Conservation (phyloP, 1,140 invertebrate genomes). For the Kradibia gibbosae region DNA sequence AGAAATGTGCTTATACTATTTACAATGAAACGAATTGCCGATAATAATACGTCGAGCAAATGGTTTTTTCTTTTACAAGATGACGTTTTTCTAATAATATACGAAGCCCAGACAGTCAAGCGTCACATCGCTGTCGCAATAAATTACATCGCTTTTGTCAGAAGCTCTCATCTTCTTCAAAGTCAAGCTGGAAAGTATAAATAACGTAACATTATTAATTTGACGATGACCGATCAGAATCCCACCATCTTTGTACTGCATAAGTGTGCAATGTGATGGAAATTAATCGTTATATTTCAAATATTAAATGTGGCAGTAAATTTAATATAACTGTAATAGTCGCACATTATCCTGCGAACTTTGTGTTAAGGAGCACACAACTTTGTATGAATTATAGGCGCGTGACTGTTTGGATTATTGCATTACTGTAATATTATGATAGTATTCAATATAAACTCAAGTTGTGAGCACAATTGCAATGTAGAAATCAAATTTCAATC, state of each 20-base stretch:
- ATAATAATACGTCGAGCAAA: slow-evolving; percentile 11
- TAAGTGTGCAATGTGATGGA: neutral
- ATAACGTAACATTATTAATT: too few species aligned
- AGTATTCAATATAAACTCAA: neutral
- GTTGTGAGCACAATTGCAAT: neutral
- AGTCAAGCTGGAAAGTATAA: too few species aligned
- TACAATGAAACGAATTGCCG: neutral
- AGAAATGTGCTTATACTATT: neutral
- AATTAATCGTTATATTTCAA: neutral
- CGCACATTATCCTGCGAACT: neutral
- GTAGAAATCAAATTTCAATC: neutral
- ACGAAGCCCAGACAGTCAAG: neutral
- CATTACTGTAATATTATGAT: neutral
- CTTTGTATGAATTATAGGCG: neutral
- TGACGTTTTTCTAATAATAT: neutral
- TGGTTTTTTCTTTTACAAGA: neutral
- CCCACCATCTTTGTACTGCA: too few species aligned
- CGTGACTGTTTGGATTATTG: neutral
- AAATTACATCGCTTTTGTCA: too few species aligned
- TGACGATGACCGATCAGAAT: too few species aligned
- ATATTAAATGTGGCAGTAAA: neutral
- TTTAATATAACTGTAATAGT: neutral
- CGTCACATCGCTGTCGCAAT: neutral
- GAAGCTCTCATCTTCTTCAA: too few species aligned
- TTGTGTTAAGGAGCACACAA: too few species aligned